Evolutionary conservation across 2,113 vertebrate genomes (phyloP).

Genomic region (Orthonyx spaldingii): DNA sequence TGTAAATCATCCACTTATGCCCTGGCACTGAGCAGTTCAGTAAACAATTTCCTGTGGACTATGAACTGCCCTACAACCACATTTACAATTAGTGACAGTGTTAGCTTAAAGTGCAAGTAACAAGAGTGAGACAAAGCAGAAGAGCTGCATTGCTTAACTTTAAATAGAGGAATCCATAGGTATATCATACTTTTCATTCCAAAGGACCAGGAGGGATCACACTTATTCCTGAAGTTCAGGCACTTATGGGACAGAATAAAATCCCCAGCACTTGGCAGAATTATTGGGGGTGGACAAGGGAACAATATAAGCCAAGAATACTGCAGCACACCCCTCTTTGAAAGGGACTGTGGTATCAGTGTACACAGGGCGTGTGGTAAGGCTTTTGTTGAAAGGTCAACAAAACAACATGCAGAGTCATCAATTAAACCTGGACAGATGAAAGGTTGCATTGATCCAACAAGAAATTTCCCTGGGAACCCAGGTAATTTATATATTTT

Average conservation of each 20-base stretch:
- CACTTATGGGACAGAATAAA: background rate
- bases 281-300: background rate
- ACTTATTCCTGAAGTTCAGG: background rate
- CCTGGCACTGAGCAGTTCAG: conserved; percentile 31
- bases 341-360: background rate
- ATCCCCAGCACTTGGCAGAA: background rate
- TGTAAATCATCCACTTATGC: conserved; percentile 53
- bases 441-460: conserved; percentile 13
- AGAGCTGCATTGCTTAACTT: background rate
- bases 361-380: background rate
- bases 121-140: conserved; percentile 46
- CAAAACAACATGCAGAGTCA: conserved; percentile 13
- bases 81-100: conserved; percentile 58
- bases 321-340: background rate
- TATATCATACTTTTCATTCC: background rate
- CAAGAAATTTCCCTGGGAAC: background rate
- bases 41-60: conserved; percentile 55
- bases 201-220: background rate
- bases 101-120: conserved; percentile 47
- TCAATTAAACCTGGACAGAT: conserved; percentile 39
- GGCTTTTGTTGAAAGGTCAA: conserved; percentile 43
- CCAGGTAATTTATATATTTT: background rate
- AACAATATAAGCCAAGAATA: background rate
- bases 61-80: conserved; percentile 39
- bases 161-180: background rate